Evolutionary conservation across 2,113 vertebrate species (phyloP), one percentile per base, ranked within the genome.

Genomic region (Zingel zingel): DNA sequence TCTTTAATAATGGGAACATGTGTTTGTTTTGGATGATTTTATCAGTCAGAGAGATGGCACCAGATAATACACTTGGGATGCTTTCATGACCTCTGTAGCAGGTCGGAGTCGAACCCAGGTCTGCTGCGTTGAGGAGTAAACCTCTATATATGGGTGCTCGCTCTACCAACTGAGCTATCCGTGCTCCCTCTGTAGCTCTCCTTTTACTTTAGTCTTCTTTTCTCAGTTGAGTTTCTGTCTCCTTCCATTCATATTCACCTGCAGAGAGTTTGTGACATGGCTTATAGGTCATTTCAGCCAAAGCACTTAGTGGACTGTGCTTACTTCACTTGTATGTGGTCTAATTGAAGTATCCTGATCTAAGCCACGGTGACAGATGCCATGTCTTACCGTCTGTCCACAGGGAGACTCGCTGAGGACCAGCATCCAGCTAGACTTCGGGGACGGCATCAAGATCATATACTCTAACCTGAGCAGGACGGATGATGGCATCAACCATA

Each of bases 361-460:
- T 92, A 84, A 93, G 78, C 81, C 36, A 10, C 47, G n/a, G 21
- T 94, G 92, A 93, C 93, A 91, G 92, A 82, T 86, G 80, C 85
- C 70, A 53, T 89, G 90, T 89, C 73, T 86, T 36, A 30, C 77
- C 47, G 14, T 76, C 47, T 81, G 53, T 88, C 84, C 77, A 36
- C 86, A 99, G 98, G 97, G 97, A 43, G 97, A 98, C 90, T 96
- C 97, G 6, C 95, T 95, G 82, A 96, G 94, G 88, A 99, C 97
- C 74, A 98, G 97, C 80, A 96, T 99, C 77, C 97, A 97, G 90
- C 94, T 99, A 50, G 97, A 99, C 92, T 99, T 99, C 79, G 98
- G 98, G 71, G 97, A 99, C 0, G 98, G 98, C 61, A 96, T 97
- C 86, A 96, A 97, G 0, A 97, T 99, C 79, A 98, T 97, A 62